phyloP scores from a whole-genome alignment of 1,140 invertebrate genomes.

The Babylonia areolata region DNA sequence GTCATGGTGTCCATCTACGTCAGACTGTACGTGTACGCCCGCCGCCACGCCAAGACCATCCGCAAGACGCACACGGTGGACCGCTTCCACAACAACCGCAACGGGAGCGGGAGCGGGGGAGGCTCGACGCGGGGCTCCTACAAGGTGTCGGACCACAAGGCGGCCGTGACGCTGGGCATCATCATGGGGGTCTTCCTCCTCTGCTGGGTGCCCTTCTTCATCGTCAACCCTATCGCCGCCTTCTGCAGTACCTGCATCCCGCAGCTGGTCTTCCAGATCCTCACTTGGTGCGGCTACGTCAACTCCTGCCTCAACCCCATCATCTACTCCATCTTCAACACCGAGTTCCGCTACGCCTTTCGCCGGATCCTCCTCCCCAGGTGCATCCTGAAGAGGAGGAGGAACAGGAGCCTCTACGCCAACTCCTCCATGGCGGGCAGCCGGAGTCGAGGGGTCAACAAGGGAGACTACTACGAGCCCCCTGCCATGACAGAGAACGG shows the following conservation, averaged over 20 bases:
- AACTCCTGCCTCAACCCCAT: slow-evolving; percentile 90
- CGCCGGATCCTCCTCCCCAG: slow-evolving; percentile 84
- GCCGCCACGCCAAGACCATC: slow-evolving; percentile 96
- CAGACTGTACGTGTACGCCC: slow-evolving; percentile 96
- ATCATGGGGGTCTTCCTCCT: slow-evolving; percentile 95
- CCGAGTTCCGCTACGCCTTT: slow-evolving; percentile 70
- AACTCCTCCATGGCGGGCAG: neutral
- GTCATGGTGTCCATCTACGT: slow-evolving; percentile 92
- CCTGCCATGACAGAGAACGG: slow-evolving; percentile 41
- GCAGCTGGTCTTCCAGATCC: slow-evolving; percentile 91
- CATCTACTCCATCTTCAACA: slow-evolving; percentile 79
- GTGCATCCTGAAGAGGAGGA: slow-evolving; percentile 35
- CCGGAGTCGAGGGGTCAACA: slow-evolving; percentile 41
- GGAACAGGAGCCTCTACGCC: slow-evolving; percentile 34
- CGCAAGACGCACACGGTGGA: slow-evolving; percentile 74
- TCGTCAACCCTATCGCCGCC: slow-evolving; percentile 92
- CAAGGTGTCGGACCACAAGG: slow-evolving; percentile 93
- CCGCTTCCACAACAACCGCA: slow-evolving; percentile 29
- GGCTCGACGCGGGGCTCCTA: slow-evolving; percentile 58
- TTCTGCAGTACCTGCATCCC: slow-evolving; percentile 73
- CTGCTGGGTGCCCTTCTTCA: slow-evolving; percentile 97
- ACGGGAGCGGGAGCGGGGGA: neutral
- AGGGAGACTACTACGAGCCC: slow-evolving; percentile 44
- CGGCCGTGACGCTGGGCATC: slow-evolving; percentile 92
- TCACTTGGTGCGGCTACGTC: slow-evolving; percentile 99